Conservation (phyloP, 1,140 invertebrate species). For the Colletes gigas region DNA sequence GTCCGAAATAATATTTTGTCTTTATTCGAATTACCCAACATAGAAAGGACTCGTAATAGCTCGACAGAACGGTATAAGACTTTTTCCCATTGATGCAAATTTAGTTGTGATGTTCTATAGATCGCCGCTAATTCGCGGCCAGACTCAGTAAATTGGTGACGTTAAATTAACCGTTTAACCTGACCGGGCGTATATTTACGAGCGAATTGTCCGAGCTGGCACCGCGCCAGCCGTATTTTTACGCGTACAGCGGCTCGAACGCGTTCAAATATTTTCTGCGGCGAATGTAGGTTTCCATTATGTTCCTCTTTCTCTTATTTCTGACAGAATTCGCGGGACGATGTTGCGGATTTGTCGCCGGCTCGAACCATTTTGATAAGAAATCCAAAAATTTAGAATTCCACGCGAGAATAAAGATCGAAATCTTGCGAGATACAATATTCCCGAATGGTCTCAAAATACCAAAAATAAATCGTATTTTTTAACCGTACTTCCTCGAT, state of each 20-base stretch:
- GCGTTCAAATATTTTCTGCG: constrained; percentile 6
- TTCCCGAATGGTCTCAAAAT: no score
- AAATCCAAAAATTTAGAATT: not conserved
- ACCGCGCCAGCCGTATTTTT: not conserved
- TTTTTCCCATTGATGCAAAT: no score
- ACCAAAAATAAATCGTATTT: no score
- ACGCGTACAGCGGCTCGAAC: not conserved
- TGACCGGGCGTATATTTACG: not conserved
- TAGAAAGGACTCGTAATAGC: no score
- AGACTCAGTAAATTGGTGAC: not conserved
- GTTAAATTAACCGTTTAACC: constrained; percentile 26
- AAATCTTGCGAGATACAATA: no score
- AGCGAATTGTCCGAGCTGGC: constrained; percentile 12
- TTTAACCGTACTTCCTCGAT: no score
- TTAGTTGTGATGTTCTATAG: no score
- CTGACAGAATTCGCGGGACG: no score
- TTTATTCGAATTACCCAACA: no score
- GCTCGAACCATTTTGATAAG: not conserved
- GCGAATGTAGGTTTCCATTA: not conserved
- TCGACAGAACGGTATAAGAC: no score
- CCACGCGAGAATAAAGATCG: no score
- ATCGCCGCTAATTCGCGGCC: constrained; percentile 3
- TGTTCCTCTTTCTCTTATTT: not conserved
- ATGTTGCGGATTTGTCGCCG: not conserved
- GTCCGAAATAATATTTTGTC: no score